Conservation (phyloP, 2,888 invertebrate genomes). For the Diplazon laetatorius region DNA sequence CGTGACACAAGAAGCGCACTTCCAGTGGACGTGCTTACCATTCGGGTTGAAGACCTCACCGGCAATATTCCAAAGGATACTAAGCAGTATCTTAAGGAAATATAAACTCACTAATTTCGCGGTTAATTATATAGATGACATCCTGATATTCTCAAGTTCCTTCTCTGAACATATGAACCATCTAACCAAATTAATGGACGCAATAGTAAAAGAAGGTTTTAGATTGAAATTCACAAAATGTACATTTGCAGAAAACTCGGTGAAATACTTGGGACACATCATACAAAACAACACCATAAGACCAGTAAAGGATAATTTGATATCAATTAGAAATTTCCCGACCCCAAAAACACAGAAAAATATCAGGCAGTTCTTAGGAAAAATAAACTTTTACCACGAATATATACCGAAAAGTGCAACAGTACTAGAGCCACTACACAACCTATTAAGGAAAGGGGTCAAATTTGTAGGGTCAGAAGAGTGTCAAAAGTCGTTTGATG, state of each 20-base stretch:
- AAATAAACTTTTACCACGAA: conserved; percentile 53
- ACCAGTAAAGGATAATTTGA: conserved; percentile 60
- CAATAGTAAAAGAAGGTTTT: conserved; percentile 46
- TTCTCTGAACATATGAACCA: conserved; percentile 37
- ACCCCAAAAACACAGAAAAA: conserved; percentile 58
- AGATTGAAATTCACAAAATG: conserved; percentile 42
- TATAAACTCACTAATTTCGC: conserved; percentile 46
- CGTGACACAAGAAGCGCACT: conserved; percentile 47
- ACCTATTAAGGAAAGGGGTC: conserved; percentile 45
- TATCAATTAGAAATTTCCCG: conserved; percentile 62
- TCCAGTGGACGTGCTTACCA: conserved; percentile 42
- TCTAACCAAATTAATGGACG: conserved; percentile 27
- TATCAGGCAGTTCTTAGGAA: conserved; percentile 61
- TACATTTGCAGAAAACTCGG: conserved; percentile 34
- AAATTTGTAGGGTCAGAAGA: conserved; percentile 55
- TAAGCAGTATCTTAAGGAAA: conserved; percentile 51
- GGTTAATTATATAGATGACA: conserved; percentile 49
- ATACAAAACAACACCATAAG: conserved; percentile 44
- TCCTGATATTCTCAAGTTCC: conserved; percentile 38
- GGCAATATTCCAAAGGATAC: conserved; percentile 54
- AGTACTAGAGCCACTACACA: conserved; percentile 55
- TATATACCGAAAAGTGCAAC: conserved; percentile 44
- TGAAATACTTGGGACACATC: conserved; percentile 39
- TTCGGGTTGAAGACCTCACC: conserved; percentile 52
- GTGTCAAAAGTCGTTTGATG: conserved; percentile 50